phyloP scores from a whole-genome alignment of 2,113 vertebrate species.

The Arvicanthis niloticus region DNA sequence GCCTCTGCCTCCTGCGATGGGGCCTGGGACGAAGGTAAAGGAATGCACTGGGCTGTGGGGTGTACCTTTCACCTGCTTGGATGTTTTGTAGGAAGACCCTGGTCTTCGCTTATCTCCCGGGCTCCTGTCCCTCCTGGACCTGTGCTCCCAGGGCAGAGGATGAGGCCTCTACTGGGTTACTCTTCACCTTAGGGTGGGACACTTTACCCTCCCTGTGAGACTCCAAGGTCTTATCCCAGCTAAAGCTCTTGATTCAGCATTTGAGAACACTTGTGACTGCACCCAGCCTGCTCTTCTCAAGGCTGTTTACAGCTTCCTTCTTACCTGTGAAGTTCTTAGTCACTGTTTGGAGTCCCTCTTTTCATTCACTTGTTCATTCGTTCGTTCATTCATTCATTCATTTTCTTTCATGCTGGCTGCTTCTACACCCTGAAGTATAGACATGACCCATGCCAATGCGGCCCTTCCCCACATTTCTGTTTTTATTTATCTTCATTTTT shows the following conservation, averaged over 20 bases:
- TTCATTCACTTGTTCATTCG: background rate
- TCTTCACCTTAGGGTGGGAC: background rate
- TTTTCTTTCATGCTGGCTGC: background rate
- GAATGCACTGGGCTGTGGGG: too few species aligned
- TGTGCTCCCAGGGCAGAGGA: background rate
- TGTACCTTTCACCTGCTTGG: background rate
- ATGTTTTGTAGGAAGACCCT: background rate
- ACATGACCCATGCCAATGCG: background rate
- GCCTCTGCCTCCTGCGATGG: background rate
- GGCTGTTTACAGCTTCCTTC: background rate
- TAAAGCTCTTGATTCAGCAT: background rate
- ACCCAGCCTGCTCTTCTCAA: background rate
- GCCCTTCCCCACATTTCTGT: background rate
- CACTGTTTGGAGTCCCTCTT: background rate
- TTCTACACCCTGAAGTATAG: background rate
- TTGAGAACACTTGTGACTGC: background rate
- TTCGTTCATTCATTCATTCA: background rate
- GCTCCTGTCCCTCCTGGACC: background rate
- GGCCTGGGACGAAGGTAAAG: too few species aligned
- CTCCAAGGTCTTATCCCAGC: background rate
- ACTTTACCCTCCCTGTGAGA: fast-evolving
- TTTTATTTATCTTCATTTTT: background rate
- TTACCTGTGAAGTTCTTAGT: background rate
- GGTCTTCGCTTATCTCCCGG: background rate
- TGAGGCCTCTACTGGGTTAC: background rate